Percentiles rank a stretch among this genome's conserved stretches.
phyloP scores from a whole-genome alignment of 2,797 vertebrate species.

The Chaetodon trifasciatus region DNA sequence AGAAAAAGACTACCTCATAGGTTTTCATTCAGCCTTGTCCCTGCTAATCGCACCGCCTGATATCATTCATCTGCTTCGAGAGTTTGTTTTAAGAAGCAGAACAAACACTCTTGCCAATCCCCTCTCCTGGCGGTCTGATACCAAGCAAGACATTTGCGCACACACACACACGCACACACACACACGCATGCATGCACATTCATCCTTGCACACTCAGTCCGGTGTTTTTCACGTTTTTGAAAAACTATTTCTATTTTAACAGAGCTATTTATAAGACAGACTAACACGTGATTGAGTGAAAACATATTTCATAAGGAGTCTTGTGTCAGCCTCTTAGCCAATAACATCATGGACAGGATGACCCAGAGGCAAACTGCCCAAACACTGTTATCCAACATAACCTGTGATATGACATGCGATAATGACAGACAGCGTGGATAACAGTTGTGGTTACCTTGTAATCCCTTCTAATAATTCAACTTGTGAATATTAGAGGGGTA shows the following conservation, averaged over 20 bases:
- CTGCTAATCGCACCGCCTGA: constrained; percentile 78
- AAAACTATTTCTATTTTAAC: constrained; percentile 60
- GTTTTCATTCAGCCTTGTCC: constrained; percentile 73
- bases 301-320: constrained; percentile 35
- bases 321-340: constrained; percentile 22
- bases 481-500: constrained; percentile 25
- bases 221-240: constrained; percentile 5
- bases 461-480: constrained; percentile 44
- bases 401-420: constrained; percentile 12
- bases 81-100: constrained; percentile 85
- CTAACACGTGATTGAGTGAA: constrained; percentile 45
- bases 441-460: constrained; percentile 14
- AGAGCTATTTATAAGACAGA: constrained; percentile 50
- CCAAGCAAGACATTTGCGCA: constrained; percentile 27
- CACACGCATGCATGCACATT: constrained; percentile 9
- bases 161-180: constrained; percentile 22
- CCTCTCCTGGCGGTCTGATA: constrained; percentile 75
- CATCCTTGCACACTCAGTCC: constrained; percentile 10
- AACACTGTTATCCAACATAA: constrained; percentile 30
- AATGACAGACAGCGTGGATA: constrained; percentile 22
- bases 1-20: constrained; percentile 65
- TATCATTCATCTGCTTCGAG: constrained; percentile 79
- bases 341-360: constrained; percentile 31
- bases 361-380: constrained; percentile 38
- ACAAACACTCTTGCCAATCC: constrained; percentile 69